Evolutionary conservation across 2,797 vertebrate species (phyloP).

Genomic region (Characodon lateralis): DNA sequence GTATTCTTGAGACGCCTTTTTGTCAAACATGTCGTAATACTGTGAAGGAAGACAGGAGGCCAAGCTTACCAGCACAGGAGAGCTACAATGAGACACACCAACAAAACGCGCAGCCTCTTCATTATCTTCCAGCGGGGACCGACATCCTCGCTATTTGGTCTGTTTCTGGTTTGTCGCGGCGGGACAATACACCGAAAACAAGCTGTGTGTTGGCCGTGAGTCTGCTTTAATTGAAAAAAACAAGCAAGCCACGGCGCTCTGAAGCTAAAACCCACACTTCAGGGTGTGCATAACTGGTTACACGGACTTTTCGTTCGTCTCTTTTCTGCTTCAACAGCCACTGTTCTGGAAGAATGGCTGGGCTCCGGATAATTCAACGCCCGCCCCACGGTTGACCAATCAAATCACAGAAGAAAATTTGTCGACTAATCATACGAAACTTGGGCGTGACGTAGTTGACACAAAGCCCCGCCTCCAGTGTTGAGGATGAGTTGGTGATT

Average conservation of each 20-base stretch:
- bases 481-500: slow-evolving; percentile 69
- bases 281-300: slow-evolving; percentile 49
- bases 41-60: not conserved
- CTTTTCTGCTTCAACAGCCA: slow-evolving; percentile 38
- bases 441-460: not conserved
- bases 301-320: slow-evolving; percentile 13
- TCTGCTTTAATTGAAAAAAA: slow-evolving; percentile 10
- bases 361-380: slow-evolving; percentile 42
- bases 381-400: slow-evolving; percentile 60
- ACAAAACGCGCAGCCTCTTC: slow-evolving; percentile 85
- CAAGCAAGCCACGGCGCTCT: slow-evolving; percentile 1
- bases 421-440: slow-evolving; percentile 53
- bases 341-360: slow-evolving; percentile 50
- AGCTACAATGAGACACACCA: slow-evolving; percentile 85
- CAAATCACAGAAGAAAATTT: not conserved
- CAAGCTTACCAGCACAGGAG: slow-evolving; percentile 85
- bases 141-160: slow-evolving; percentile 85
- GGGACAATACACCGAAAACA: slow-evolving; percentile 33
- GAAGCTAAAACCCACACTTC: slow-evolving; percentile 32
- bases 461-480: slow-evolving; percentile 4
- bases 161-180: slow-evolving; percentile 50
- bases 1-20: not conserved
- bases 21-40: not conserved
- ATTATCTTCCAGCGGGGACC: slow-evolving; percentile 89
- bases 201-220: not conserved